These are phyloP conservation scores for Chlamydotis undulata DNA, from an alignment of 2,113 vertebrate genomes.

Conservation along the genomic window DNA sequence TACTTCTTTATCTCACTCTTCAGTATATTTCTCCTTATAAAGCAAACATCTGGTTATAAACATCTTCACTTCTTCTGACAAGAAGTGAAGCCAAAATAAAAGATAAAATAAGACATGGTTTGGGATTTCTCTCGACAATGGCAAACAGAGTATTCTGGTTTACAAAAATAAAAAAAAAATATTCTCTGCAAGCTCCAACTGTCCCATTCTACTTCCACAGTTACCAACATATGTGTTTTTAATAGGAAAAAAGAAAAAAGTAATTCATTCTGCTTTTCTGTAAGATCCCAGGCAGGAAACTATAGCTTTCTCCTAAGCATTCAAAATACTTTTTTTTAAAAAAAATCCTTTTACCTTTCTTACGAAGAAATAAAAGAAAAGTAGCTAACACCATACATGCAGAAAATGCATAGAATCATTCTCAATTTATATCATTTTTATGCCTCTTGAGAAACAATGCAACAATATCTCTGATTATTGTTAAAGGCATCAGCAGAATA, in stretches of 20 bases:
- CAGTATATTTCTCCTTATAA: not conserved
- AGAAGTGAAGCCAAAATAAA: not conserved
- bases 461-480: not conserved
- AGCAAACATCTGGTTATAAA: not conserved
- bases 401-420: not conserved
- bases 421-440: not conserved
- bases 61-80: not conserved
- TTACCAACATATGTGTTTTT: not conserved
- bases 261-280: not conserved
- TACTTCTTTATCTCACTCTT: not conserved
- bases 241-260: not conserved
- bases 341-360: not conserved
- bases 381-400: not conserved
- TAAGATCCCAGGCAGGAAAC: not conserved
- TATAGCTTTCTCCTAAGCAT: not conserved
- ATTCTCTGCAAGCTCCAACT: not conserved
- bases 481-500: not conserved
- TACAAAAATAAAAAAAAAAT: not conserved
- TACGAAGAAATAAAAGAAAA: not conserved
- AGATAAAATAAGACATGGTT: not conserved
- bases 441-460: not conserved
- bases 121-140: not conserved
- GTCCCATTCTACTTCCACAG: not conserved
- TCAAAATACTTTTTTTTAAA: not conserved
- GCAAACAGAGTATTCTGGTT: not conserved